phyloP scores from a whole-genome alignment of 37 sponge, comb jelly and placozoan species.

The Bolinopsis microptera region DNA sequence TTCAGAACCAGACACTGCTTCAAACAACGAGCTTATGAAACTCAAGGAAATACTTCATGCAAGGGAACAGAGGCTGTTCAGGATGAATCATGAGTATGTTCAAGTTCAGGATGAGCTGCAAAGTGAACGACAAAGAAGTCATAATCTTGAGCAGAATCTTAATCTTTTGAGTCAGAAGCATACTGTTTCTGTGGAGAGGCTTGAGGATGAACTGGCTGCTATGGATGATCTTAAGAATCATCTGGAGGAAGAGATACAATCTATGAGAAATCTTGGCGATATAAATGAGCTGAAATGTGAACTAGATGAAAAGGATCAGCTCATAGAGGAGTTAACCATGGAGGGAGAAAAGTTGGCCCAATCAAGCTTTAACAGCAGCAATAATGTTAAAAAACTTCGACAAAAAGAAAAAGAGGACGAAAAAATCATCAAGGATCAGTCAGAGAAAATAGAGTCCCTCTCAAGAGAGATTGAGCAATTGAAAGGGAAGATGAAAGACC shows the following conservation, averaged over 20 bases:
- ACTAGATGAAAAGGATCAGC: slow-evolving; percentile 29
- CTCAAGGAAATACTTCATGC: slow-evolving; percentile 57
- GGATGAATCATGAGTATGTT: slow-evolving; percentile 59
- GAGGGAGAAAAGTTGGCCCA: slow-evolving; percentile 65
- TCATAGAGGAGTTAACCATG: slow-evolving; percentile 10
- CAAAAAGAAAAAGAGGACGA: slow-evolving; percentile 82
- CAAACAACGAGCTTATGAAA: slow-evolving; percentile 2
- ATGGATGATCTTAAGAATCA: slow-evolving; percentile 46
- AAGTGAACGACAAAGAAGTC: background rate
- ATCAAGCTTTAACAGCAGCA: slow-evolving; percentile 54
- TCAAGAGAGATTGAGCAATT: background rate
- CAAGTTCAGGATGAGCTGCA: slow-evolving; percentile 53
- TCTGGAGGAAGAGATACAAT: slow-evolving; percentile 17
- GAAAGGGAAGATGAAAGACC: background rate
- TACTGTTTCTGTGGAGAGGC: background rate
- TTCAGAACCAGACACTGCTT: background rate
- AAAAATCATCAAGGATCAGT: slow-evolving; percentile 71
- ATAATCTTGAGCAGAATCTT: slow-evolving; percentile 42
- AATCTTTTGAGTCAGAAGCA: slow-evolving; percentile 48
- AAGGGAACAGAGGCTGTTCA: slow-evolving; percentile 54
- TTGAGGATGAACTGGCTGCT: slow-evolving; percentile 5
- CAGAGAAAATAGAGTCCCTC: slow-evolving; percentile 28
- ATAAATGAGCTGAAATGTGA: background rate
- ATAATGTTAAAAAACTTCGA: slow-evolving; percentile 88
- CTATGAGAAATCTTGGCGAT: background rate